Conservation (phyloP, 2,113 vertebrate genomes). For the Cacatua alba region DNA sequence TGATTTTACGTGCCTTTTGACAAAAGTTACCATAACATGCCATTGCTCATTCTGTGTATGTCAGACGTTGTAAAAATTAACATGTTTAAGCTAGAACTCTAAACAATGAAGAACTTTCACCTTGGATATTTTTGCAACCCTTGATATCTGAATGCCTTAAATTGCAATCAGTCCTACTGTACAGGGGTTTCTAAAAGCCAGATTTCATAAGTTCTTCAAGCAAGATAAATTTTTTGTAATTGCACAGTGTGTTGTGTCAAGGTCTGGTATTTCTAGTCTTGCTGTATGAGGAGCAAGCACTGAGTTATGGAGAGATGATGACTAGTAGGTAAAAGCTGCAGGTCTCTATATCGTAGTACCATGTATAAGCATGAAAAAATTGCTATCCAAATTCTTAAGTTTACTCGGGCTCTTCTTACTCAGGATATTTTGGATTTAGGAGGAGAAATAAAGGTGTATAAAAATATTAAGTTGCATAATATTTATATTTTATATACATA, state of each 20-base stretch:
- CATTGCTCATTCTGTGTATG: background rate
- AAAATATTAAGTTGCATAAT: background rate
- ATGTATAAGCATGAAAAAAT: background rate
- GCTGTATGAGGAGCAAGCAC: background rate
- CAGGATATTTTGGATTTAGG: background rate
- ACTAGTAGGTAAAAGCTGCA: background rate
- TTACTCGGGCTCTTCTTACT: background rate
- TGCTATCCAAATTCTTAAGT: background rate
- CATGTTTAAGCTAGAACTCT: background rate
- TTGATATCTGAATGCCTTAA: background rate
- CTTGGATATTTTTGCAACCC: background rate
- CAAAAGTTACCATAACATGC: slow-evolving; percentile 19
- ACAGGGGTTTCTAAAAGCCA: background rate
- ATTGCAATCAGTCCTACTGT: background rate
- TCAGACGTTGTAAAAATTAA: background rate
- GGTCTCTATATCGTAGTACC: background rate
- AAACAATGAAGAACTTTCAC: background rate
- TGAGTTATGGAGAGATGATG: background rate
- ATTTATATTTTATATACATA: background rate
- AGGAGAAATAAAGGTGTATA: background rate
- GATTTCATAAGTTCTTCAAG: background rate
- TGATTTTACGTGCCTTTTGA: slow-evolving; percentile 20
- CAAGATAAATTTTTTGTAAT: background rate
- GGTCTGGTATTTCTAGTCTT: background rate
- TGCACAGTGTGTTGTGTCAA: background rate